Percentiles rank a stretch among this genome's conserved stretches.
Evolutionary conservation across 2,797 vertebrate genomes (phyloP).

Genomic region (Thripadectes ignobilis): DNA sequence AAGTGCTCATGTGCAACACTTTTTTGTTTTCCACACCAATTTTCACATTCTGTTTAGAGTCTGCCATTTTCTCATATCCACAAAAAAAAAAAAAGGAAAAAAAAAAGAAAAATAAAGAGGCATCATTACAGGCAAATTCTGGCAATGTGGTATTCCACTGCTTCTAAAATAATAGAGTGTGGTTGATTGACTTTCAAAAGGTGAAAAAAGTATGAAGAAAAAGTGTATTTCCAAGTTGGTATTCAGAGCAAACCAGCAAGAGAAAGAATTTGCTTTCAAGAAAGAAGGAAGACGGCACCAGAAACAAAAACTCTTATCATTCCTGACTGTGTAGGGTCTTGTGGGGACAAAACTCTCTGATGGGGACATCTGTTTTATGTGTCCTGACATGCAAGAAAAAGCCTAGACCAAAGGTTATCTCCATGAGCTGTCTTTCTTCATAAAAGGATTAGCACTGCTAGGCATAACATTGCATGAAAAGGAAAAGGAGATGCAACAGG

Average conservation of each 20-base stretch:
- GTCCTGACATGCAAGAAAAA: constrained; percentile 10
- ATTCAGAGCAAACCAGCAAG: neutral
- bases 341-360: neutral
- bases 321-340: neutral
- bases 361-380: constrained; percentile 8
- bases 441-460: constrained; percentile 42
- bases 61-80: neutral
- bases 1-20: neutral
- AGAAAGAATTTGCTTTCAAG: neutral
- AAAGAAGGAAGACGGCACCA: neutral
- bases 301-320: neutral
- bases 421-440: neutral
- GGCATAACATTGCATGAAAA: neutral
- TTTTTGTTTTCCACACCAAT: neutral
- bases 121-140: neutral
- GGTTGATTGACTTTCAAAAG: neutral
- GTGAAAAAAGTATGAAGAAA: neutral
- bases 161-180: neutral
- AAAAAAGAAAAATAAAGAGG: too few species aligned
- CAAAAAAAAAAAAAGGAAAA: neutral
- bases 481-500: neutral
- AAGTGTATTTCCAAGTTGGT: neutral
- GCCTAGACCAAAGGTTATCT: constrained; percentile 43
- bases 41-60: neutral
- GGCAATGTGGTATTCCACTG: neutral